Evolutionary conservation across 2,797 vertebrate species (phyloP).

Genomic region (Protosalanx chinensis): DNA sequence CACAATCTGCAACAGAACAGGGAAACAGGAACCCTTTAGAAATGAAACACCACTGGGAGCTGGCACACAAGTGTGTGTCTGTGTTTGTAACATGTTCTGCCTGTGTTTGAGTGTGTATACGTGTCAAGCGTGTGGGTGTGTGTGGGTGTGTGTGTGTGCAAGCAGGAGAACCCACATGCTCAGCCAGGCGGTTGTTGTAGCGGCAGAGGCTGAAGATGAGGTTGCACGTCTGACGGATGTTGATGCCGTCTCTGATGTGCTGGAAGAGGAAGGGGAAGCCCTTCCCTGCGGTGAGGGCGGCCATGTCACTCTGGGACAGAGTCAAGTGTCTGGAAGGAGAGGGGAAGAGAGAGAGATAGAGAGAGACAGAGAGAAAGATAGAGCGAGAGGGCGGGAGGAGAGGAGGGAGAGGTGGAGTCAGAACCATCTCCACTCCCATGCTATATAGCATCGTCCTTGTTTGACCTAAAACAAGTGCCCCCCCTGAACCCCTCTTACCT

Average conservation of each 20-base stretch:
- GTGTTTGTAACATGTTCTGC: no score
- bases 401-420: not conserved
- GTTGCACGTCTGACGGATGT: constrained; percentile 98
- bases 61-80: not conserved
- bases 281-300: constrained; percentile 95
- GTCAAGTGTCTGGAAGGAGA: constrained; percentile 85
- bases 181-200: constrained; percentile 96
- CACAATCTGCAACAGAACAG: constrained; percentile 82
- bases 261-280: constrained; percentile 99
- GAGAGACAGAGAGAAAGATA: not conserved
- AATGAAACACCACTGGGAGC: not conserved
- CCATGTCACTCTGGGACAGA: constrained; percentile 97
- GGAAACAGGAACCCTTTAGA: not conserved
- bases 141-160: not conserved
- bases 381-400: not conserved
- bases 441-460: no score
- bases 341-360: not conserved
- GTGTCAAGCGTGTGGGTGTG: not conserved
- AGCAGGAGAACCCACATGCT: constrained; percentile 82
- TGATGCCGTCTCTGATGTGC: constrained; percentile 98
- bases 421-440: no score
- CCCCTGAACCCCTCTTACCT: constrained; percentile 67
- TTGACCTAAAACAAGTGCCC: not conserved
- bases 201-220: constrained; percentile 98
- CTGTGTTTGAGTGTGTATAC: not conserved